These are phyloP conservation scores for Drosophila histrio DNA, from an alignment of 2,888 invertebrate species.

Conservation along the genomic window DNA sequence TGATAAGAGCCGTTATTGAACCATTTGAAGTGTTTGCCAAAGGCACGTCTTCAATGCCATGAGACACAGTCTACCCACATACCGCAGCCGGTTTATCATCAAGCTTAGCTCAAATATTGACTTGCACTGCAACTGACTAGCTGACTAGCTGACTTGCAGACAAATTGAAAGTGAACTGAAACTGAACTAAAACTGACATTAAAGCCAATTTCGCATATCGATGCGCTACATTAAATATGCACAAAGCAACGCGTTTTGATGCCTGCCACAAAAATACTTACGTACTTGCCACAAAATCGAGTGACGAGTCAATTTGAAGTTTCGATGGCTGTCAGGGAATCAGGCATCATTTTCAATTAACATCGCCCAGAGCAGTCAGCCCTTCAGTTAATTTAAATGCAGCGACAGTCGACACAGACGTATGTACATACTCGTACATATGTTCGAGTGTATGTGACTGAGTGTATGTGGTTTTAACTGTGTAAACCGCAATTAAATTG, in stretches of 20 bases:
- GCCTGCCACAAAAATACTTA: slow-evolving; percentile 18
- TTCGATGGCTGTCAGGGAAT: not conserved
- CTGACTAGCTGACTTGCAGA: not conserved
- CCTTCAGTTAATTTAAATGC: slow-evolving; percentile 42
- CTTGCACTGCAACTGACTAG: slow-evolving; percentile 38
- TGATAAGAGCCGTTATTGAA: slow-evolving; percentile 47
- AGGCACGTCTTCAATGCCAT: slow-evolving; percentile 46
- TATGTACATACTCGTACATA: not conserved
- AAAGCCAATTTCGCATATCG: slow-evolving; percentile 39
- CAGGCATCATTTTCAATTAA: slow-evolving; percentile 44
- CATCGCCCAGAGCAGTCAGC: slow-evolving; percentile 7
- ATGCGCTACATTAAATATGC: slow-evolving; percentile 50
- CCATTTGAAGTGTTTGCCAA: slow-evolving; percentile 58
- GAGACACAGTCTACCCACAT: slow-evolving; percentile 10
- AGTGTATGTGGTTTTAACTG: not conserved
- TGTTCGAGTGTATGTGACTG: not conserved
- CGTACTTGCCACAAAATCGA: slow-evolving; percentile 3
- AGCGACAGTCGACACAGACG: slow-evolving; percentile 1
- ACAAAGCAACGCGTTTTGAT: not conserved
- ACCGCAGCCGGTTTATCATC: not conserved
- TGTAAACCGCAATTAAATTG: slow-evolving; percentile 15
- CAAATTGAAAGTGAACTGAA: not conserved
- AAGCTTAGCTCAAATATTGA: slow-evolving; percentile 49
- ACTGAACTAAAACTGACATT: slow-evolving; percentile 28
- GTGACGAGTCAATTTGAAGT: slow-evolving; percentile 10